Conservation (phyloP, 2,113 vertebrate species). For the Lonchura striata region DNA sequence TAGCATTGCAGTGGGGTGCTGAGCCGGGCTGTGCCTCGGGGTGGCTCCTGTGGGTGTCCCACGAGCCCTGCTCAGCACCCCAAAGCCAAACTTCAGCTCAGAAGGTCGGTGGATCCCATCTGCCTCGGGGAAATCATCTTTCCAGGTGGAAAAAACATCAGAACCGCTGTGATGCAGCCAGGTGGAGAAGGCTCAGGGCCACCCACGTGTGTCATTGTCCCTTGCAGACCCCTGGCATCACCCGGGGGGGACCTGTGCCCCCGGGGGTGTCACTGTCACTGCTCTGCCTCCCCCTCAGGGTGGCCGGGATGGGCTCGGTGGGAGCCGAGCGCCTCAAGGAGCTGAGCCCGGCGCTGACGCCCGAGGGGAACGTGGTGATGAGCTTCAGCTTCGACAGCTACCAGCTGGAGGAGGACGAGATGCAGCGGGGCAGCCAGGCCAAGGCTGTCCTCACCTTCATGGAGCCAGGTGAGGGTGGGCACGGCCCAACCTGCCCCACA, state of each 20-base stretch:
- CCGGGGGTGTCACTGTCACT: background rate
- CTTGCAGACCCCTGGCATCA: background rate
- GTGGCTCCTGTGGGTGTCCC: background rate
- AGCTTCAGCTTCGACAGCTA: conserved; percentile 94
- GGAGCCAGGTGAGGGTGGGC: conserved; percentile 81
- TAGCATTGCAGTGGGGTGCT: background rate
- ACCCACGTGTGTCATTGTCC: accelerated
- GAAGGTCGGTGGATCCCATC: background rate
- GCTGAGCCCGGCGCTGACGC: conserved; percentile 71
- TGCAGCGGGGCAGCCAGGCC: conserved; percentile 75
- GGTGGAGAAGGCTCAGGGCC: background rate
- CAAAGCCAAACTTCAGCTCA: background rate
- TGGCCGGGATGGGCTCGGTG: conserved; percentile 74
- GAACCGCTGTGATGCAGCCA: accelerated
- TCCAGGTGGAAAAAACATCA: background rate
- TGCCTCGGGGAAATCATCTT: background rate
- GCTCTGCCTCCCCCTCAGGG: background rate
- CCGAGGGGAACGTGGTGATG: conserved; percentile 84
- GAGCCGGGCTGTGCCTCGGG: background rate
- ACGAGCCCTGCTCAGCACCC: background rate
- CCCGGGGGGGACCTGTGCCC: accelerated
- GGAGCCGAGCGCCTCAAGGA: conserved; percentile 83
- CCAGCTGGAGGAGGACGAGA: conserved; percentile 88
- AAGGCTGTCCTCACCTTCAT: conserved; percentile 82
- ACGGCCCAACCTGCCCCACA: accelerated